Evolutionary conservation across 1,140 invertebrate species (phyloP), one percentile per base, ranked within the genome.

Genomic region (Drosophila nikananu): DNA sequence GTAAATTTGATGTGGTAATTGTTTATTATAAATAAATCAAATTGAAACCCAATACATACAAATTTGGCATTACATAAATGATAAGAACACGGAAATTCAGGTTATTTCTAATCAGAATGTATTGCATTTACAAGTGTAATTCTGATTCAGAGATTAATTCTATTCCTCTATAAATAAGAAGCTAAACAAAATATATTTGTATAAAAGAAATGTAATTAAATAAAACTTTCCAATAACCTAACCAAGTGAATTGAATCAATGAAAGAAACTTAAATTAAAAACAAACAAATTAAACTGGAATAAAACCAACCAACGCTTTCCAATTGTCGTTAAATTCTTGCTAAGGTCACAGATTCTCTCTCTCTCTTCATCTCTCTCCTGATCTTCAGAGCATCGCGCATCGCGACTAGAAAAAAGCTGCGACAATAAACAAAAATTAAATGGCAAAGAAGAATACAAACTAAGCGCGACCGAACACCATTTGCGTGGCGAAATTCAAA

Each of bases 401-500:
- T 44, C 37, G 35, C 70, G 55, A 49, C 73, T 76, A 51, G 73
- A 80, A 84, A 83, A 79, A 62, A 46, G 35, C 21, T 60, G 75
- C 75, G 58, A 75, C 60, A 83, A 79, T 80, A 77, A 84, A 80
- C 81, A 89, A 65, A 84, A 83, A 59, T 64, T 62, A 54, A 79
- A 58, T 51, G 63, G 65, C 66, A 68, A 64, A 71, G 58, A 52
- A 76, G 60, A 82, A 83, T 70, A 60, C 78, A 87, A 87, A 78
- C 65, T 71, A 83, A 83, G 52, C 68, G 70, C 70, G 65, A 74
- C 54, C 54, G 21, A 55, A 35, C 32, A 57, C 63, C 71, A 82
- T 86, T 86, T 86, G 68, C 76, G 84, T 87, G 84, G 84, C 86
- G 78, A 90, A 89, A 90, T 86, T 86, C 80, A 87, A 86, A 87